Evolutionary conservation across 1,140 invertebrate species (phyloP), one percentile per base, ranked within the genome.

Genomic region (Lepidurus apus): DNA sequence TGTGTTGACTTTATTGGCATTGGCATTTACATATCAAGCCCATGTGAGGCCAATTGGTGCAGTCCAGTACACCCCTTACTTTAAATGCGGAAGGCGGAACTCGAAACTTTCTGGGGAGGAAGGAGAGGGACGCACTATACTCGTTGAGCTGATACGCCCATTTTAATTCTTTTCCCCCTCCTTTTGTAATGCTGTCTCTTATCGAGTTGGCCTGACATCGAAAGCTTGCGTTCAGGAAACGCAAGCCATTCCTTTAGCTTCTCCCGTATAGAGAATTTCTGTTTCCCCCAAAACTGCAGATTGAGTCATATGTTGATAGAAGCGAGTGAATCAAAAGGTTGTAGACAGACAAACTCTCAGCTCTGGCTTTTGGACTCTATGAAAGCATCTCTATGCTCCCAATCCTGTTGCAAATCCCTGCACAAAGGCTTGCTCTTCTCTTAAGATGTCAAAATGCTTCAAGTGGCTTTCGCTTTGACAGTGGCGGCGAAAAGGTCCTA

Each of bases 381-480:
- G 53, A 65, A 65, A 65, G 53, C 53, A 65, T 65, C 53, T 17
- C 21, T 3, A 34, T 65, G 53, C 53, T 65, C 21, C 6, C 53
- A 65, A 65, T 65, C 53, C 53, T 13, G 11, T 65, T 65, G 53
- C 53, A 65, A 65, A 65, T 65, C 53, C 53, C 53, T 21, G 13
- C 53, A 65, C 6, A 65, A 65, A 65, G 53, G 17, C 53, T 21
- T 21, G 53, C 53, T 65, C 53, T 65, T 17, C 53, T 65, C 53
- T 65, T 65, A 21, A 65, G 21, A 65, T 65, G 53, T 65, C 53
- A 65, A 65, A 65, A 65, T 21, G 53, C 53, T 65, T 65, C 53
- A 65, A 65, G 53, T 65, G 53, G 53, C 53, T 65, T 65, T 65
- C 53, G 53, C 53, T 65, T 65, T 65, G 53, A 65, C 53, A 65